These are phyloP conservation scores for Hystrix cristata DNA, from an alignment of 2,113 vertebrate genomes.

Conservation along the genomic window DNA sequence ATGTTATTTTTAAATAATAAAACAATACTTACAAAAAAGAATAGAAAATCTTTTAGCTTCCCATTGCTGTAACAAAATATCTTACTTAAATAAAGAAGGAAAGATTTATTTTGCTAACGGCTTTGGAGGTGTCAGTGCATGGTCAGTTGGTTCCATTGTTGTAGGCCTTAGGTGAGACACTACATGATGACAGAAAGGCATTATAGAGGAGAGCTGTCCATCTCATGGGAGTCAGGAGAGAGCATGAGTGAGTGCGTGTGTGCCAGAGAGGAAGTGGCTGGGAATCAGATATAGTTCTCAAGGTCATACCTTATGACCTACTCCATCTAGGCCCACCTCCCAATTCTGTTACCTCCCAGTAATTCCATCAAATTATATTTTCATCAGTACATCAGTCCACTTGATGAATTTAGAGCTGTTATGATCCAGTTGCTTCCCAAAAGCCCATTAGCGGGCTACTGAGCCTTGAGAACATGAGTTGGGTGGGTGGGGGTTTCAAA, in stretches of 20 bases:
- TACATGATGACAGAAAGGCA: not conserved
- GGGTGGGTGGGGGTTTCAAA: not conserved
- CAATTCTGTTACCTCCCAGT: not conserved
- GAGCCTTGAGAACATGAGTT: not conserved
- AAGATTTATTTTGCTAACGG: not conserved
- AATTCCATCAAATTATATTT: not conserved
- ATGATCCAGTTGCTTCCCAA: not conserved
- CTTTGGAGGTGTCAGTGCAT: not conserved
- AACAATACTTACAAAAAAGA: not conserved
- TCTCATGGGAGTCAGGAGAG: not conserved
- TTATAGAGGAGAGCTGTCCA: not conserved
- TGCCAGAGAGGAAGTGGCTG: no score
- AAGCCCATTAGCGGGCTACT: no score
- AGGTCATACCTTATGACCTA: not conserved
- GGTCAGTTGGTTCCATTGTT: not conserved
- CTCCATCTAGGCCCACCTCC: not conserved
- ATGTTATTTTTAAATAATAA: conserved; percentile 49
- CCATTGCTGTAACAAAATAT: not conserved
- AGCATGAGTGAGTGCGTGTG: no score
- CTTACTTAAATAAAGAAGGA: not conserved
- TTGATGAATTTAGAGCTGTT: not conserved
- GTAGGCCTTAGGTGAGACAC: not conserved
- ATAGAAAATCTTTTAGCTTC: not conserved
- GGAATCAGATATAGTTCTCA: not conserved
- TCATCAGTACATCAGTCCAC: not conserved